phyloP scores from a whole-genome alignment of 2,797 vertebrate species.

The Okamejei kenojei region DNA sequence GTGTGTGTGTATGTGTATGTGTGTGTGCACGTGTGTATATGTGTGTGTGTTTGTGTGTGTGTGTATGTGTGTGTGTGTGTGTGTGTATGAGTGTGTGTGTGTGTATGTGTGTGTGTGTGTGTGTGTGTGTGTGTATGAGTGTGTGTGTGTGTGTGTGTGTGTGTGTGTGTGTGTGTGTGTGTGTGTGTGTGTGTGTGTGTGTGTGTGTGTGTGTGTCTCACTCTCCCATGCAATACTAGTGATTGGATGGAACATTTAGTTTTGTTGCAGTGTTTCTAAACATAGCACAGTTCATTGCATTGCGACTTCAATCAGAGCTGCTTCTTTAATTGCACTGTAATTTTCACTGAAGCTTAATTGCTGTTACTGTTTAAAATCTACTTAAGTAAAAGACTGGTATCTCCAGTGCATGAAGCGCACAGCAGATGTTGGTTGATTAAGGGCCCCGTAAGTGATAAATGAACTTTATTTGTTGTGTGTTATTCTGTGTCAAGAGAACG shows the following conservation, averaged over 20 bases:
- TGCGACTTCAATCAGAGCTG: not conserved
- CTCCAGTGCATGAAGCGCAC: not conserved
- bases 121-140: no score
- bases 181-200: no score
- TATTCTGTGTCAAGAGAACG: not conserved
- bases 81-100: no score
- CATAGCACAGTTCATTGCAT: not conserved
- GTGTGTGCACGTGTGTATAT: no score
- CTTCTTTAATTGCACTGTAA: not conserved
- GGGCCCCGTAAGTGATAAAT: not conserved
- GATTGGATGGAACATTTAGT: not conserved
- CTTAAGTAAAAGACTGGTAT: not conserved
- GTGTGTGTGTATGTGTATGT: no score
- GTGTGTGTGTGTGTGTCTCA: no score
- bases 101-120: no score
- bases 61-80: no score
- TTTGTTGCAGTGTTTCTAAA: not conserved
- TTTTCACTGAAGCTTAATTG: constrained; percentile 1
- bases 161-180: no score
- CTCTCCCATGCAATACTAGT: no score
- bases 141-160: no score
- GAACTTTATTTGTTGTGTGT: not conserved
- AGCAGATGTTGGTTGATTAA: not conserved
- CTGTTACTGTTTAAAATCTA: not conserved
- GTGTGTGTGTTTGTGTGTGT: no score